Evolutionary conservation across 2,888 invertebrate species (phyloP), one percentile per base, ranked within the genome.

Genomic region (Meiosimyza platycephala): DNA sequence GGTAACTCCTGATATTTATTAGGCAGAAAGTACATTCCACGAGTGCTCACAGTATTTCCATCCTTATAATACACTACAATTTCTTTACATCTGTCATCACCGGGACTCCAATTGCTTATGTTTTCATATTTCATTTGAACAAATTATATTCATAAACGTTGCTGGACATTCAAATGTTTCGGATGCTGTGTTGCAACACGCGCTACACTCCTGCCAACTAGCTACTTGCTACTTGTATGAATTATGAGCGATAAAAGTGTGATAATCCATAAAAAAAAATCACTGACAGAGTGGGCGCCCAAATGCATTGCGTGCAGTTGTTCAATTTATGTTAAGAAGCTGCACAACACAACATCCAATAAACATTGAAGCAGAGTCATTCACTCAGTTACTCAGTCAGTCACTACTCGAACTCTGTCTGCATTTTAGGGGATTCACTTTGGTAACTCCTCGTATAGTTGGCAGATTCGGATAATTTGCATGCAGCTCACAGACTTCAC

Each of bases 381-480:
- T 13, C n/a, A 22, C 51, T 22, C 18, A 15, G 52, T 40, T 16
- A 33, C n/a, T 15, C 15, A 22, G 28, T 13, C 51, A 65, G 28
- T 6, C 13, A 67, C 48, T 12, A 11, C 18, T 6, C 47, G 59
- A 12, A 15, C 48, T 16, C n/a, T 3, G 48, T 22, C 22, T n/a
- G 40, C 9, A 9, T 40, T 40, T 40, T 40, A 40, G 40, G 40
- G 40, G 40, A 9, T 9, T 9, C 40, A 9, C 40, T 28, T 28
- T 28, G 28, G 28, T 4, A 28, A 28, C 28, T 28, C 28, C 28
- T 40, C 40, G 69, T 33, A 59, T 68, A 65, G 50, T 64, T 72
- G 82, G 82, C 82, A 83, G 84, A 85, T 84, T 82, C 81, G 79
- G 78, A 83, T 82, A 80, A 83, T 82, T 83, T 81, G 80, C 80